phyloP scores from a whole-genome alignment of 2,888 invertebrate species.

The Drosophila hamatofila region DNA sequence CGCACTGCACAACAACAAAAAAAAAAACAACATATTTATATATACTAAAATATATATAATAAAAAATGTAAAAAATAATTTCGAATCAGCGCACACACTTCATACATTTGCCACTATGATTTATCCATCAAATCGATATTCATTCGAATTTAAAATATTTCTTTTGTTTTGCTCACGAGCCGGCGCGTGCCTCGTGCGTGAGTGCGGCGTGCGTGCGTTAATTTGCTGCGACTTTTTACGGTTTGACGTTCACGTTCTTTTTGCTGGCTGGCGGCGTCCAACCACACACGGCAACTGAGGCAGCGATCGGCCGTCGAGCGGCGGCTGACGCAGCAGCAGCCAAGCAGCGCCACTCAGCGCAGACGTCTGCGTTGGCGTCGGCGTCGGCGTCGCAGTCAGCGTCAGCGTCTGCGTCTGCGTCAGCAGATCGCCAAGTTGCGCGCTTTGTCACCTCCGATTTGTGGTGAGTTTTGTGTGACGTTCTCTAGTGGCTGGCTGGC shows the following conservation, averaged over 20 bases:
- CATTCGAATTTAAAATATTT: constrained; percentile 8
- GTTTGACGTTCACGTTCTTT: constrained; percentile 53
- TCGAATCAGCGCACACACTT: constrained; percentile 23
- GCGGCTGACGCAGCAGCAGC: constrained; percentile 20
- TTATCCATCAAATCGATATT: constrained; percentile 20
- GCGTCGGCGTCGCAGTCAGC: not conserved
- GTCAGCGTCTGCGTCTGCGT: constrained; percentile 2
- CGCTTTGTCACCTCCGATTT: constrained; percentile 68
- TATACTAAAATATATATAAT: not conserved
- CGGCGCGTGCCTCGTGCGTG: constrained; percentile 7
- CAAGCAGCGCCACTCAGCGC: constrained; percentile 2
- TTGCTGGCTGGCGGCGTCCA: constrained; percentile 68
- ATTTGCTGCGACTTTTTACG: constrained; percentile 33
- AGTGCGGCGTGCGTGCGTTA: constrained; percentile 7
- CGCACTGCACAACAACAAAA: constrained; percentile 30
- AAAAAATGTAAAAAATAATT: constrained; percentile 1
- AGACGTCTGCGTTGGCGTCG: not conserved
- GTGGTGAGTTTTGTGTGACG: constrained; percentile 67
- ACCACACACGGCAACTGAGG: constrained; percentile 75
- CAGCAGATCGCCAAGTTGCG: constrained; percentile 44
- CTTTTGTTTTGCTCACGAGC: constrained; percentile 4
- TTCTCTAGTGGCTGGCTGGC: constrained; percentile 11
- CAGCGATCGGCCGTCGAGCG: constrained; percentile 45
- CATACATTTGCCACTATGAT: constrained; percentile 30
- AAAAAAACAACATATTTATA: not conserved